Evolutionary conservation across 2,113 vertebrate species (phyloP).

Genomic region (Fregata magnificens): DNA sequence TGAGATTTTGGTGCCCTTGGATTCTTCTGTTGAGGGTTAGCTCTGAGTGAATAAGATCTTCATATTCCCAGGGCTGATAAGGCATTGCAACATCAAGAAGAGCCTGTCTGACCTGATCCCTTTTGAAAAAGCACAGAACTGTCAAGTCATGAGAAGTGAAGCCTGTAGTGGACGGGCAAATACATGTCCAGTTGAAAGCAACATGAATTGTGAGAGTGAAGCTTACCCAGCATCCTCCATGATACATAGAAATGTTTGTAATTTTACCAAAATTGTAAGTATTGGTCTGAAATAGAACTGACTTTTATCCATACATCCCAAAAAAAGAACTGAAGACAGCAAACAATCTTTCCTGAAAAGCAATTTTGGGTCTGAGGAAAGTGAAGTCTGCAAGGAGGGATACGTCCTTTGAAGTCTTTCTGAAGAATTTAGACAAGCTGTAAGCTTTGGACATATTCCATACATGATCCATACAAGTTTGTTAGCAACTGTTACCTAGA

Average conservation of each 20-base stretch:
- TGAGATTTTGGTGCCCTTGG: not conserved
- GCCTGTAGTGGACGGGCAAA: not conserved
- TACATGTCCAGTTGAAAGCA: not conserved
- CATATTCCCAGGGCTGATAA: not conserved
- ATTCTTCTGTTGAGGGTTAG: not conserved
- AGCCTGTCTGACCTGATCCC: not conserved
- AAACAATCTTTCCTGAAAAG: not conserved
- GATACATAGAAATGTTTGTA: not conserved
- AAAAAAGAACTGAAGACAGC: not conserved
- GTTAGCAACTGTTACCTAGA: not conserved
- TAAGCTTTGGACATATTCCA: not conserved
- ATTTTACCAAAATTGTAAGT: not conserved
- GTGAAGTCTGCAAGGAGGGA: not conserved
- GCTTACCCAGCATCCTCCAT: not conserved
- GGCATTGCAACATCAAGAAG: not conserved
- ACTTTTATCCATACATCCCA: not conserved
- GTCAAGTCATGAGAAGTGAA: not conserved
- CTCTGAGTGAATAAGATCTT: not conserved
- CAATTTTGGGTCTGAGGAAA: not conserved
- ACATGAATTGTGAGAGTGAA: not conserved
- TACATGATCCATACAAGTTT: not conserved
- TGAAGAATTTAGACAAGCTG: not conserved
- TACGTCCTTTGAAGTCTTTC: accelerated
- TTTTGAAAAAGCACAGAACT: not conserved
- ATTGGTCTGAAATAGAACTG: not conserved